Conservation (phyloP, 2,888 invertebrate genomes). For the Silvanus unidentatus region DNA sequence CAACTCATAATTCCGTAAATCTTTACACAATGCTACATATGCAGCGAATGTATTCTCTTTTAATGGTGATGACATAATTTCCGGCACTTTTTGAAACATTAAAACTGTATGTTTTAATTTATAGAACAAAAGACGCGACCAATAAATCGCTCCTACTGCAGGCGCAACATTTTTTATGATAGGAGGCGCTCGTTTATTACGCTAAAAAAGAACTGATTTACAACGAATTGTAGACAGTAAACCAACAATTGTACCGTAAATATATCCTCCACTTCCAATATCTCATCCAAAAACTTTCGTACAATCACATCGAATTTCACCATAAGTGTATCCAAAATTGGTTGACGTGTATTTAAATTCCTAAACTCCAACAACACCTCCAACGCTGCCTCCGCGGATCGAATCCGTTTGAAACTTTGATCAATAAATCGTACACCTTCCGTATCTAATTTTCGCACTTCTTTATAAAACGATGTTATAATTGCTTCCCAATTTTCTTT, state of each 20-base stretch:
- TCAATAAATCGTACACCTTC: slow-evolving; percentile 83
- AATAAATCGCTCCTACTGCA: slow-evolving; percentile 77
- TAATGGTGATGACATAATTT: slow-evolving; percentile 65
- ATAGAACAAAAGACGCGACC: slow-evolving; percentile 75
- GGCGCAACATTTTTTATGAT: slow-evolving; percentile 71
- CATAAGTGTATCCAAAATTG: slow-evolving; percentile 66
- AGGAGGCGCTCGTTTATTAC: slow-evolving; percentile 60
- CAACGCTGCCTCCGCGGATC: slow-evolving; percentile 77
- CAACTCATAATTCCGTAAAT: slow-evolving; percentile 71
- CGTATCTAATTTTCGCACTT: slow-evolving; percentile 67
- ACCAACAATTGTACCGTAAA: slow-evolving; percentile 68
- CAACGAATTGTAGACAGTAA: slow-evolving; percentile 1
- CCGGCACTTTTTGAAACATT: slow-evolving; percentile 69
- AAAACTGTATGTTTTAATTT: slow-evolving; percentile 75
- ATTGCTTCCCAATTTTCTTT: slow-evolving; percentile 84
- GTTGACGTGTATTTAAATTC: slow-evolving; percentile 67
- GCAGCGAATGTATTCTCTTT: slow-evolving; percentile 73
- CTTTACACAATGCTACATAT: slow-evolving; percentile 69
- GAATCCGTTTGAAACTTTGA: slow-evolving; percentile 73
- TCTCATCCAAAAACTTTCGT: slow-evolving; percentile 79
- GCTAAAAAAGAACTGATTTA: slow-evolving; percentile 50
- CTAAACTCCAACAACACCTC: slow-evolving; percentile 74
- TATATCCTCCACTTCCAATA: slow-evolving; percentile 62
- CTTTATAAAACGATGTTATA: slow-evolving; percentile 69
- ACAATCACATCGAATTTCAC: slow-evolving; percentile 81